Base-by-base conservation (phyloP, 2,797 vertebrate species). In the Syngnathus acus region DNA sequence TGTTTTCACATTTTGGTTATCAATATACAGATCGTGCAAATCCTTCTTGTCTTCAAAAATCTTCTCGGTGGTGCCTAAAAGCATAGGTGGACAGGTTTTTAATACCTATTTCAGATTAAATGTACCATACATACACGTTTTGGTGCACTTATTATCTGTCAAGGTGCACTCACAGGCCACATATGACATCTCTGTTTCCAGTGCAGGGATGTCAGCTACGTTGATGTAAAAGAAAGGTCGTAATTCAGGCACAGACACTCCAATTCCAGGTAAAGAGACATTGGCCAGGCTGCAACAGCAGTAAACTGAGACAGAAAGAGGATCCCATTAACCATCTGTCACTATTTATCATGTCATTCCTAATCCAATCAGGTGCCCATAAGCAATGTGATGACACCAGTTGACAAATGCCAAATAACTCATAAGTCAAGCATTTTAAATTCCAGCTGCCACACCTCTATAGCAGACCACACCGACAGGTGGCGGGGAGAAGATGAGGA, bases 1-100 rank as follows among this genome's bases (percentile, higher is more conserved):
- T 0, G 94, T 98, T 89, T 93, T 98, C 85, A 99, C 97, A n/a
- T 98, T 99, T 91, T 99, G 97, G 89, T 98, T 99, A 67, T 99
- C 95, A 38, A 99, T 87, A 0, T 97, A 99, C 19, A 99, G 92
- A 1, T 98, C 96, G 0, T 99, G 99, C 43, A 99, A 92, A 42
- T 95, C 93, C 70, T 88, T 94, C 80, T 99, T 99, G 76, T 98
- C 94, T 87, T 97, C 95, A 48, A 99, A 99, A 55, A 99, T 98
- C 91, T 98, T 99, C 90, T 99, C 96, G 1, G 96, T 99, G 64
- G 97, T 99, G 86, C 97, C 96, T 98, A 69, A 23, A 9, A 72
- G 68, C 16, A 65, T 1, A 65, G 4, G 10, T 48, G 60, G 62
- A 66, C 11, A 61, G 2, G 32, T 5, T 47, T 32, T 17, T 3